A percentile compares a stretch with the other conserved stretches of the same genome.
These are phyloP conservation scores for Florisuga fusca DNA, from an alignment of 2,797 vertebrate species.

Conservation along the genomic window DNA sequence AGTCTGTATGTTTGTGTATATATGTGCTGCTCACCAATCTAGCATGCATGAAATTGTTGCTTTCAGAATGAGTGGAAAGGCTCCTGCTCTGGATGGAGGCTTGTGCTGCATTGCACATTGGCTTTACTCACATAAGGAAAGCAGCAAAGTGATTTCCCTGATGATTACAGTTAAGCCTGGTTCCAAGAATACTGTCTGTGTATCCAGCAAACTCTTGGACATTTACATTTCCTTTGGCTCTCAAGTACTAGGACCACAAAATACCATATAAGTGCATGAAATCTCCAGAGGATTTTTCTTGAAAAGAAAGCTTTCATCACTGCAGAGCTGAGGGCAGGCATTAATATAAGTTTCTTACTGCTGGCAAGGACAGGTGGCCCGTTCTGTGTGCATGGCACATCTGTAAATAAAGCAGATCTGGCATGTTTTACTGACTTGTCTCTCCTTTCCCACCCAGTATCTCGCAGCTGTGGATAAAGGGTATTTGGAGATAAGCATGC, in stretches of 20 bases:
- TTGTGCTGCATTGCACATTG: neutral
- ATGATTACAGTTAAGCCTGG: slow-evolving; percentile 15
- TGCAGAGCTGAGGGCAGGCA: neutral
- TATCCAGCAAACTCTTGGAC: slow-evolving; percentile 60
- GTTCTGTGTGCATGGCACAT: neutral
- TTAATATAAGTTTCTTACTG: neutral
- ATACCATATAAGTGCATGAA: slow-evolving; percentile 65
- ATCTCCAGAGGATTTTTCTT: neutral
- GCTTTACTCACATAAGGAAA: neutral
- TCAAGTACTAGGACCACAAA: slow-evolving; percentile 22
- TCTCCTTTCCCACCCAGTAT: neutral
- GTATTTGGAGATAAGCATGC: neutral
- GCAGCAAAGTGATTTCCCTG: slow-evolving; percentile 41
- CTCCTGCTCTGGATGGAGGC: neutral
- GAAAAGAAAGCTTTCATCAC: neutral
- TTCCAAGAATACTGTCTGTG: slow-evolving; percentile 64
- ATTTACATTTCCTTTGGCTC: slow-evolving; percentile 63
- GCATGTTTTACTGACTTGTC: neutral
- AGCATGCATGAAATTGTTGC: neutral
- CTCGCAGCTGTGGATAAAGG: neutral
- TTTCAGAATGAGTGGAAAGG: slow-evolving; percentile 1
- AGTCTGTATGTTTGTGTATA: neutral
- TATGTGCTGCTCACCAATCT: neutral
- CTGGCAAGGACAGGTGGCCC: neutral
- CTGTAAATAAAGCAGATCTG: slow-evolving; percentile 9